Conservation (phyloP, 2,113 vertebrate genomes). For the Oreamnos americanus region DNA sequence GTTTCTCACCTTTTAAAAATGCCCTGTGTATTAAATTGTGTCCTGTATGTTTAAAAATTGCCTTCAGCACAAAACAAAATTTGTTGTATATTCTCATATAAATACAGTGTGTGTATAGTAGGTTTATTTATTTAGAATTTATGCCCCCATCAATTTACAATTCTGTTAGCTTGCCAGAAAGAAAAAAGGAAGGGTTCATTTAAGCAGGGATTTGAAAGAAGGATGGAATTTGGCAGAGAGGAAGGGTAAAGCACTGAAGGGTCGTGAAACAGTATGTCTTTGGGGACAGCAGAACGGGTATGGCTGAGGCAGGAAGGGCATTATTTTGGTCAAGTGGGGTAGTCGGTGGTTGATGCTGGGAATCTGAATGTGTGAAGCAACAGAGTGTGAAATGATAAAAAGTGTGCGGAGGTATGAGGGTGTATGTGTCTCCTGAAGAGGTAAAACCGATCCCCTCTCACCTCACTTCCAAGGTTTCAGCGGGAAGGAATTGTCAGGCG, state of each 20-base stretch:
- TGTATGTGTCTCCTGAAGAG: neutral
- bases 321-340: neutral
- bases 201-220: neutral
- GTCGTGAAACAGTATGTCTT: accelerated
- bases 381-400: neutral
- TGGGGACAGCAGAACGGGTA: neutral
- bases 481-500: neutral
- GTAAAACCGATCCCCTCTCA: neutral
- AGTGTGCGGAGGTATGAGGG: neutral
- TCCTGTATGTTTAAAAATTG: neutral
- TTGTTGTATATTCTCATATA: neutral
- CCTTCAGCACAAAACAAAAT: neutral
- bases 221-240: neutral
- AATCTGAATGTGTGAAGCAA: neutral
- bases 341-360: neutral
- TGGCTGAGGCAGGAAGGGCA: neutral
- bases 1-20: neutral
- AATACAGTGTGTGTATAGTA: neutral
- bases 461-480: neutral
- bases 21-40: neutral
- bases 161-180: neutral
- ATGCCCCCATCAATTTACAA: neutral
- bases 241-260: neutral
- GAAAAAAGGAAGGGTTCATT: neutral
- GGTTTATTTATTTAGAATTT: neutral